These are phyloP conservation scores for Acropora yongei DNA, from an alignment of 64 coral and sea anemone genomes.

Conservation along the genomic window DNA sequence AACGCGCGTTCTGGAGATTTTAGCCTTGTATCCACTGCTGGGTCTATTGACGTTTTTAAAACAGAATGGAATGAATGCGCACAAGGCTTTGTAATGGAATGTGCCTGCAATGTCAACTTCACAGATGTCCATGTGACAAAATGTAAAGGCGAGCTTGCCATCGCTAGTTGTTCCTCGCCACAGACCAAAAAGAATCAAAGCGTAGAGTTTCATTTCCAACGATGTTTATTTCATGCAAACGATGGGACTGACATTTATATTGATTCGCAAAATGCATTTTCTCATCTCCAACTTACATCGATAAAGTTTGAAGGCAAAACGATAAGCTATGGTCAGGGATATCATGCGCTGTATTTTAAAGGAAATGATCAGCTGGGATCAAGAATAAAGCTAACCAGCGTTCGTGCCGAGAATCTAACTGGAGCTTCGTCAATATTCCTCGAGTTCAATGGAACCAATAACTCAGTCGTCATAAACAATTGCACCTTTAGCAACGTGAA, in stretches of 20 bases:
- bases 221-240: not conserved
- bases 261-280: not conserved
- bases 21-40: not conserved
- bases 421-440: not conserved
- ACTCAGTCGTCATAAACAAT: not conserved
- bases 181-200: not conserved
- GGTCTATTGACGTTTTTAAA: not conserved
- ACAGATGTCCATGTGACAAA: not conserved
- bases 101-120: slow-evolving; percentile 12
- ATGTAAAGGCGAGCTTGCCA: not conserved
- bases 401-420: not conserved
- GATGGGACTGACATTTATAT: not conserved
- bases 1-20: not conserved
- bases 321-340: not conserved
- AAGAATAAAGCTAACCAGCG: not conserved
- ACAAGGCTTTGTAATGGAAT: not conserved
- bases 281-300: not conserved
- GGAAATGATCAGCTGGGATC: not conserved
- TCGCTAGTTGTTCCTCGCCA: not conserved
- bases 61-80: not conserved
- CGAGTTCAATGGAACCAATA: not conserved
- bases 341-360: not conserved
- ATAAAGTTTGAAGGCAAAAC: not conserved
- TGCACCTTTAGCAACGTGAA: not conserved
- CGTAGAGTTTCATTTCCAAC: not conserved